Conservation (phyloP, 2,797 vertebrate genomes). For the Percopsis omiscomaycus region DNA sequence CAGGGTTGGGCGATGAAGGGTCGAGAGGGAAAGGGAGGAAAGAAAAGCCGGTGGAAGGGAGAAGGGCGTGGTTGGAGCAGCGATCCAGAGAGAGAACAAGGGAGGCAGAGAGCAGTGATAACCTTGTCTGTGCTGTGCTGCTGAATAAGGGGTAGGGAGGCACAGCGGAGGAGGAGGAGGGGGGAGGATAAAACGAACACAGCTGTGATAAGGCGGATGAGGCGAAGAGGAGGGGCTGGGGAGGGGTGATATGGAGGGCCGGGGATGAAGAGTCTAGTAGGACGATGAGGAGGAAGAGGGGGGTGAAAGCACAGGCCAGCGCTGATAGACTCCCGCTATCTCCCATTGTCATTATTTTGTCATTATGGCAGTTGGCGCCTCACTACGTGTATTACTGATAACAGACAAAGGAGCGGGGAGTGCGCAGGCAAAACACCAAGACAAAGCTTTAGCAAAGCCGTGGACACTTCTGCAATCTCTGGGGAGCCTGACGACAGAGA, state of each 20-base stretch:
- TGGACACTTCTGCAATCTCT: conserved; percentile 40
- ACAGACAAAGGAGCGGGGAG: conserved; percentile 65
- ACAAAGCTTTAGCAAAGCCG: conserved; percentile 43
- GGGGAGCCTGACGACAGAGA: conserved; percentile 12
- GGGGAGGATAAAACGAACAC: conserved; percentile 34
- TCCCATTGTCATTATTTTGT: conserved; percentile 74
- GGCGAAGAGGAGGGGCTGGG: conserved; percentile 43
- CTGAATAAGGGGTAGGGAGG: conserved; percentile 50
- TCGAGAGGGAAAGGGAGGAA: background rate
- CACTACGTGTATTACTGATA: conserved; percentile 69
- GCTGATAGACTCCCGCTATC: conserved; percentile 61
- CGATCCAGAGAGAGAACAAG: conserved; percentile 50
- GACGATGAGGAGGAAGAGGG: conserved; percentile 28
- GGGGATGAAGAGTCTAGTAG: conserved; percentile 39
- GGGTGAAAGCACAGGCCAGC: conserved; percentile 46
- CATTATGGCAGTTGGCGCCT: conserved; percentile 67
- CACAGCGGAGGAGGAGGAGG: conserved; percentile 9
- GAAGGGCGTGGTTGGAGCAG: conserved; percentile 35
- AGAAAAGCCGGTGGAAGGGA: conserved; percentile 4
- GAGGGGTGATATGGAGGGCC: conserved; percentile 41
- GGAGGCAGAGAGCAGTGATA: conserved; percentile 41
- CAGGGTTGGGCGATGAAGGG: background rate
- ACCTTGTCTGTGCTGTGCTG: conserved; percentile 55
- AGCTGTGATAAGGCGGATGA: conserved; percentile 37
- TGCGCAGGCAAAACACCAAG: conserved; percentile 51